Conservation (phyloP, 1,140 invertebrate genomes). For the Drepana arcuata region DNA sequence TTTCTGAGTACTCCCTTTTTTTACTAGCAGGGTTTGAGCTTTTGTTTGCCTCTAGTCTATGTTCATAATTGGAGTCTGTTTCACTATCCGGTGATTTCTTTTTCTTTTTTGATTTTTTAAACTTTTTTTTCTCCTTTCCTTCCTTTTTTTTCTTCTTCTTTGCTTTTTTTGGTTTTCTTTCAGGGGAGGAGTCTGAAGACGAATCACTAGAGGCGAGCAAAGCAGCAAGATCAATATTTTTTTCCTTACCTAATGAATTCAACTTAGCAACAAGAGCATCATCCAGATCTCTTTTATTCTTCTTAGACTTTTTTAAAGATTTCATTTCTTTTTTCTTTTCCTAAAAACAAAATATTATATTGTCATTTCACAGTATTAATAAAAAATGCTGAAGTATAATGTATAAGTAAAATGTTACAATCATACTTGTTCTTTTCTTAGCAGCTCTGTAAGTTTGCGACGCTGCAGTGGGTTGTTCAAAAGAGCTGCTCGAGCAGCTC, state of each 20-base stretch:
- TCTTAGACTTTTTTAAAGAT: slow-evolving; percentile 68
- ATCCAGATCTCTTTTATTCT: slow-evolving; percentile 69
- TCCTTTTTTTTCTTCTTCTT: slow-evolving; percentile 44
- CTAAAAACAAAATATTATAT: slow-evolving; percentile 30
- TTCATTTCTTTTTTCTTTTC: slow-evolving; percentile 64
- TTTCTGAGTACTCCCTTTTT: slow-evolving; percentile 4
- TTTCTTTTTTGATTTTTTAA: slow-evolving; percentile 26
- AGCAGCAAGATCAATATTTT: slow-evolving; percentile 49
- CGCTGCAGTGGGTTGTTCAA: slow-evolving; percentile 93
- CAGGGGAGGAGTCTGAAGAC: slow-evolving; percentile 62
- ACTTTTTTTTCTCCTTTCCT: slow-evolving; percentile 24
- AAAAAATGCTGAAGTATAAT: no score
- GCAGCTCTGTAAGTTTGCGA: slow-evolving; percentile 84
- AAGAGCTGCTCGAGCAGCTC: slow-evolving; percentile 84
- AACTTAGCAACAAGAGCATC: slow-evolving; percentile 72
- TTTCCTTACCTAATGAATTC: slow-evolving; percentile 61
- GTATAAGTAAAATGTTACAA: slow-evolving; percentile 13
- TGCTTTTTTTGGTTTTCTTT: slow-evolving; percentile 61
- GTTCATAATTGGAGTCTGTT: no score
- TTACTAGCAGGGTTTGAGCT: no score
- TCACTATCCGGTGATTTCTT: no score
- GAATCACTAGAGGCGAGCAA: slow-evolving; percentile 50
- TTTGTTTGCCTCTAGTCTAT: slow-evolving; percentile 12
- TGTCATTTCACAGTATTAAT: no score
- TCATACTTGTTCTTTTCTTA: slow-evolving; percentile 75